Base-by-base conservation (phyloP, 2,797 vertebrate genomes). In the Acipenser oxyrinchus region DNA sequence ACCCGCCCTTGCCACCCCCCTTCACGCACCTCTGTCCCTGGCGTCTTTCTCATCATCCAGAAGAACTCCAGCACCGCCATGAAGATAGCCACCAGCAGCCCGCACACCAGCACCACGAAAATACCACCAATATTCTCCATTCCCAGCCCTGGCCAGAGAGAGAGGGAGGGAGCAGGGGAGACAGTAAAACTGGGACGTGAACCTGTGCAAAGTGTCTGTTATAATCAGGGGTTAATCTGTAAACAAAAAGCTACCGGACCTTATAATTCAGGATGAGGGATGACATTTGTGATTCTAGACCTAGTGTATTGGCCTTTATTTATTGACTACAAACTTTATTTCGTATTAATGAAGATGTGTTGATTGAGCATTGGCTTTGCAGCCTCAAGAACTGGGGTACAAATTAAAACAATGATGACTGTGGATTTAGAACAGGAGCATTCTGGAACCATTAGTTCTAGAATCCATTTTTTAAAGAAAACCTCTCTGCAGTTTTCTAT, bases 51-150 rank as follows among this genome's bases (percentile, higher is more conserved):
- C 72, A 96, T 86, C 86, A 94, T 98, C 96, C 97, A 99, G 74
- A 96, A 83, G 88, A 99, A 99, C 86, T 99, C 97, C 86, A 99
- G 82, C 90, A 99, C 93, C 8, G 97, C 97, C 93, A 98, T 98
- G 84, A 98, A 94, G 89, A 99, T 96, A 68, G 97, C 97, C 85
- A 96, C 93, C 77, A 99, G 93, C 81, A 99, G 87, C 73, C 97
- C 97, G 71, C 97, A 99, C 78, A 99, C 95, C 83, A 99, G 91
- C 84, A 99, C 97, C 84, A 99, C 96, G 12, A 99, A 99, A 87
- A 99, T 99, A 62, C 97, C 97, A 13, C 96, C 97, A 8, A 99
- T 99, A 75, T 99, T 99, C 86, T 99, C 95, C 95, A 99, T 97
- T 48, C 97, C 97, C 71, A 99, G 87, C 72, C 97, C 97, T 99